Conservation (phyloP, 2,888 invertebrate species). For the Neoaliturus tenellus region DNA sequence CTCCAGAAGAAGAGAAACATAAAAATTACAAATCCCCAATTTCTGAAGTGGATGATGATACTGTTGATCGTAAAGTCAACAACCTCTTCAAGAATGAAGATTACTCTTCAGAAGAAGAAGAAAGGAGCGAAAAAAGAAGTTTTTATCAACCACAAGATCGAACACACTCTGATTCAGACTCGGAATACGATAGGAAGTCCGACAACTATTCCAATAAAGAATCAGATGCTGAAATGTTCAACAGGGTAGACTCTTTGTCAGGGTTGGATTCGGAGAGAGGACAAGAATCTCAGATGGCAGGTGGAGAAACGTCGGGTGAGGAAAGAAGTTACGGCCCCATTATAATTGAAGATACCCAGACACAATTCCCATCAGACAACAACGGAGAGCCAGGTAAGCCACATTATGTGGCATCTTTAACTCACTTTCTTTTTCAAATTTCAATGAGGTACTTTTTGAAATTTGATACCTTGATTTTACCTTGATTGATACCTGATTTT, state of each 20-base stretch:
- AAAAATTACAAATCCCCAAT: not conserved
- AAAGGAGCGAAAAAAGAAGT: constrained; percentile 25
- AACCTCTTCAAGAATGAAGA: constrained; percentile 40
- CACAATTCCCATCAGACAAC: constrained; percentile 19
- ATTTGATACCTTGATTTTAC: no score
- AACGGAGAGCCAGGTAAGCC: constrained; percentile 24
- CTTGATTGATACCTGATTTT: no score
- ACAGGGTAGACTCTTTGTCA: constrained; percentile 7
- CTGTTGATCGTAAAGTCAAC: constrained; percentile 33
- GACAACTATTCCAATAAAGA: constrained; percentile 21
- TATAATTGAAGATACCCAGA: constrained; percentile 29
- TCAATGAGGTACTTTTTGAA: no score
- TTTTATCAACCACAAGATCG: not conserved
- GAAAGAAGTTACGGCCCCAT: not conserved
- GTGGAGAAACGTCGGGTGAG: not conserved
- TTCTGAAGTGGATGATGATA: not conserved
- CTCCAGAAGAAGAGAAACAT: constrained; percentile 70
- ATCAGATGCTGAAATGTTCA: constrained; percentile 8
- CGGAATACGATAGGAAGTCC: constrained; percentile 17
- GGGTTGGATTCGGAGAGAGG: constrained; percentile 29
- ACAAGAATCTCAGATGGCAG: constrained; percentile 17
- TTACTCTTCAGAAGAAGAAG: constrained; percentile 26
- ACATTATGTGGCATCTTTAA: not conserved
- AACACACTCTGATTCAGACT: constrained; percentile 30
- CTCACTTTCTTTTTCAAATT: not conserved